A percentile compares a stretch with the other conserved stretches of the same genome.
Conservation (phyloP, 2,797 vertebrate species). For the Betta splendens region DNA sequence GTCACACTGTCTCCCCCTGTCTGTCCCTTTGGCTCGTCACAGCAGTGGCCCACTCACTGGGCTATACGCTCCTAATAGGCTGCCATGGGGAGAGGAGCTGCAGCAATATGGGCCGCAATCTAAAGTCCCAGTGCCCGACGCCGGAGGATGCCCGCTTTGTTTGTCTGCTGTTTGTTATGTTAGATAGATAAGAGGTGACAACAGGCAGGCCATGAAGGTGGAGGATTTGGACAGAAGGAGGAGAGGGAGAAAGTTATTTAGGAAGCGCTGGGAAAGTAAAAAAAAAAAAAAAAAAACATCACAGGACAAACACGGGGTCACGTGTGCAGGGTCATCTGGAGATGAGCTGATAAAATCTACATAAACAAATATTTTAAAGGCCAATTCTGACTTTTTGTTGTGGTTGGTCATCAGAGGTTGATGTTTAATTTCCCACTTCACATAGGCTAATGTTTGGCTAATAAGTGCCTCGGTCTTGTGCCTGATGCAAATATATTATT, state of each 20-base stretch:
- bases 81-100: conserved; percentile 54
- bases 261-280: conserved; percentile 7
- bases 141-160: conserved; percentile 60
- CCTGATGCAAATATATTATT: conserved; percentile 57
- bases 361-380: background rate
- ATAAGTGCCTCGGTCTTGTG: conserved; percentile 44
- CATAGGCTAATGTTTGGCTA: conserved; percentile 52
- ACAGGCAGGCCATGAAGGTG: conserved; percentile 23
- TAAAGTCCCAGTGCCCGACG: conserved; percentile 54
- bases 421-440: conserved; percentile 32
- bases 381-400: conserved; percentile 19
- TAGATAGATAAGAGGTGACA: conserved; percentile 47
- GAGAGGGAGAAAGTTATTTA: conserved; percentile 21
- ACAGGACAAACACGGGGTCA: conserved; percentile 15
- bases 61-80: conserved; percentile 60
- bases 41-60: conserved; percentile 63
- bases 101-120: conserved; percentile 55
- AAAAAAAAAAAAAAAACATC: too few species aligned
- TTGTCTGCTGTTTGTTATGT: conserved; percentile 46
- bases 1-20: conserved; percentile 78
- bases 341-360: background rate
- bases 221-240: conserved; percentile 16
- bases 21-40: conserved; percentile 74
- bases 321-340: background rate
- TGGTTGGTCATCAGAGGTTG: conserved; percentile 38